Percentiles rank a stretch among this genome's conserved stretches.
Evolutionary conservation across 2,888 invertebrate genomes (phyloP).

Genomic region (Rhimphoctona megacephalus): DNA sequence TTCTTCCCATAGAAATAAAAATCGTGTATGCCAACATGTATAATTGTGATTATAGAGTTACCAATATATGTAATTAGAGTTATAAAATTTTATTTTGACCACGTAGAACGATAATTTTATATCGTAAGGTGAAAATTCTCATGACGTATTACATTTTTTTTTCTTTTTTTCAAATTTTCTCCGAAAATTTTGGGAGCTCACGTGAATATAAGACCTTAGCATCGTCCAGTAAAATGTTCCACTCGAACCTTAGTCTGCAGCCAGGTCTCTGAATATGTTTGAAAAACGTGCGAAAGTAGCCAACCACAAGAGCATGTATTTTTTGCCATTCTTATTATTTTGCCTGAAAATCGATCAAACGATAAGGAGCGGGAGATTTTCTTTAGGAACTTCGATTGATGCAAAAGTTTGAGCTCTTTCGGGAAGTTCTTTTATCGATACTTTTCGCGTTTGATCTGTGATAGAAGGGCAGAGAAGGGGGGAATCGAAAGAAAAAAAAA

Average conservation of each 20-base stretch:
- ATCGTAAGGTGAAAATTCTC: constrained; percentile 39
- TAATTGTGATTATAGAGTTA: constrained; percentile 22
- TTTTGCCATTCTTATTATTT: neutral
- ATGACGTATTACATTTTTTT: constrained; percentile 54
- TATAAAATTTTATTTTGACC: constrained; percentile 13
- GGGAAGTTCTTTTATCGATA: constrained; percentile 23
- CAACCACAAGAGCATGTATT: constrained; percentile 58
- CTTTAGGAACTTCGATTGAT: neutral
- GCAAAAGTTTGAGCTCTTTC: constrained; percentile 20
- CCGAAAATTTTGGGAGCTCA: neutral
- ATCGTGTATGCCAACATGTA: constrained; percentile 12
- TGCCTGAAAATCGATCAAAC: neutral
- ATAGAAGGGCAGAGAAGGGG: neutral
- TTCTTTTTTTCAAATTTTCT: constrained; percentile 40
- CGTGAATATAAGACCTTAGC: constrained; percentile 18
- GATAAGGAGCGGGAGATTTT: constrained; percentile 8
- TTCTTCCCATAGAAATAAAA: constrained; percentile 18
- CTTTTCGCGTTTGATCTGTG: constrained; percentile 41
- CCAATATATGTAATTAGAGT: constrained; percentile 19
- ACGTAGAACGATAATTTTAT: neutral
- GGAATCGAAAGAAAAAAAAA: constrained; percentile 12
- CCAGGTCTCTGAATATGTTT: constrained; percentile 73
- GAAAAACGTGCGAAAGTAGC: constrained; percentile 55
- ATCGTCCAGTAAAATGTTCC: constrained; percentile 72
- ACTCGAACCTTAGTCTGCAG: constrained; percentile 74